A percentile compares a stretch with the other conserved stretches of the same genome.
Conservation (phyloP, 2,113 vertebrate genomes). For the Lophius piscatorius region DNA sequence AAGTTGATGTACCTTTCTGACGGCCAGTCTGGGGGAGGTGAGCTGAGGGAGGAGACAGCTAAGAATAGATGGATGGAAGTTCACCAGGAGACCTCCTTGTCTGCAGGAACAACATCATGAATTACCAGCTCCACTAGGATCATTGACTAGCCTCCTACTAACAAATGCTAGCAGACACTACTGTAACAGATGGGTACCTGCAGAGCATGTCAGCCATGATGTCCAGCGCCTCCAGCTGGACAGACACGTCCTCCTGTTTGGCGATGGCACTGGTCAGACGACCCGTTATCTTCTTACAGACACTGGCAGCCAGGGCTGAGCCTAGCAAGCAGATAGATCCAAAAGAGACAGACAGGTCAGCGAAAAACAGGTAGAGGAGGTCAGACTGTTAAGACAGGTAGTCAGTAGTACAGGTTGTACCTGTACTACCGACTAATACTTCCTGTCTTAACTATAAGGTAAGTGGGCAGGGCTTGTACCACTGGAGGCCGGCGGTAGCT, state of each 20-base stretch:
- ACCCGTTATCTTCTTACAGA: slow-evolving; percentile 99
- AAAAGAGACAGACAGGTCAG: slow-evolving; percentile 4
- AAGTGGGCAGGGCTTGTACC: slow-evolving; percentile 72
- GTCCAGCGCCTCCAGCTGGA: slow-evolving; percentile 96
- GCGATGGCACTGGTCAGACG: slow-evolving; percentile 98
- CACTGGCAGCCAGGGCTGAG: slow-evolving; percentile 95
- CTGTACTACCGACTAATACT: too few species aligned
- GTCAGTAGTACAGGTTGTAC: too few species aligned
- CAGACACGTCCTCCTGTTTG: slow-evolving; percentile 98
- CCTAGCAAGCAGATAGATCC: slow-evolving; percentile 72
- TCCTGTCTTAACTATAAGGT: too few species aligned
- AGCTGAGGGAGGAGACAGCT: slow-evolving; percentile 98
- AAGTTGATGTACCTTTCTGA: slow-evolving; percentile 83
- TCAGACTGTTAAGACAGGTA: too few species aligned
- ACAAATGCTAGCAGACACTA: too few species aligned
- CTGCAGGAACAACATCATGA: slow-evolving; percentile 78
- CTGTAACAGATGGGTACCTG: slow-evolving; percentile 76
- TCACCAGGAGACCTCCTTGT: slow-evolving; percentile 98
- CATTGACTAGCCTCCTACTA: too few species aligned
- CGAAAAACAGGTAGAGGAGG: background rate
- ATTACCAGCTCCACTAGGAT: too few species aligned
- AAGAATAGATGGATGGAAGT: slow-evolving; percentile 99
- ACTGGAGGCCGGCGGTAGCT: slow-evolving; percentile 97
- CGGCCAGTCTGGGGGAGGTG: slow-evolving; percentile 96
- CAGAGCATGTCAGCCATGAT: slow-evolving; percentile 99